Evolutionary conservation across 1,140 invertebrate genomes (phyloP), one percentile per base, ranked within the genome.

Genomic region (Drosophila pandora): DNA sequence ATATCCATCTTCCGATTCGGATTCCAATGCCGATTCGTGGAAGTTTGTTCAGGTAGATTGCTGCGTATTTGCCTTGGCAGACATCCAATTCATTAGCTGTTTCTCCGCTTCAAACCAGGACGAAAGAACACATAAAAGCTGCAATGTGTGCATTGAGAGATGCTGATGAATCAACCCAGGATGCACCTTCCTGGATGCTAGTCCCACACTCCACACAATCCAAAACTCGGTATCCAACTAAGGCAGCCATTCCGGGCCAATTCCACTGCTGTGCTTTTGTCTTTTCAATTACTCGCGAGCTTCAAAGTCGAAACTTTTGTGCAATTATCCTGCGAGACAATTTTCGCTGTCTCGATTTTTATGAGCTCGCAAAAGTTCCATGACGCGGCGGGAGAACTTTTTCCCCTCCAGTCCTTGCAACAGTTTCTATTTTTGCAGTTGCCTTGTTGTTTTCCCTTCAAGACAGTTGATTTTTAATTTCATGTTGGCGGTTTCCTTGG

Each of bases 241-340:
- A 9, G 28, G 22, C 32, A 32, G 43, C 13, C 39, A 32, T 48
- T 76, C 43, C 50, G 45, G 48, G 22, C 22, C 10, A 49, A 62
- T 55, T 76, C 54, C 68, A n/a, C 5, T 17, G 58, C 22, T 78
- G 63, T 73, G 64, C 79, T 82, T 74, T 81, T 81, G 47, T 68
- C 58, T 77, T 64, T 62, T 73, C 69, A 82, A 74, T 83, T 82
- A 82, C 55, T 32, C 21, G 30, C 63, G 21, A 67, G 67, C 63
- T 68, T 49, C 32, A 61, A 60, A 68, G 56, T 77, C 79, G 78
- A 82, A 82, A 82, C 47, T 82, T 82, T 68, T 52, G 52, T 55
- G 54, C 49, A 58, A 58, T 63, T 69, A 69, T 69, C 49, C 63
- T 69, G 62, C 32, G 43, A 64, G 64, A 76, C 73, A 76, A 76